These are phyloP conservation scores for Caenorhabditis doughertyi DNA, from an alignment of 2,888 invertebrate genomes.

Conservation along the genomic window DNA sequence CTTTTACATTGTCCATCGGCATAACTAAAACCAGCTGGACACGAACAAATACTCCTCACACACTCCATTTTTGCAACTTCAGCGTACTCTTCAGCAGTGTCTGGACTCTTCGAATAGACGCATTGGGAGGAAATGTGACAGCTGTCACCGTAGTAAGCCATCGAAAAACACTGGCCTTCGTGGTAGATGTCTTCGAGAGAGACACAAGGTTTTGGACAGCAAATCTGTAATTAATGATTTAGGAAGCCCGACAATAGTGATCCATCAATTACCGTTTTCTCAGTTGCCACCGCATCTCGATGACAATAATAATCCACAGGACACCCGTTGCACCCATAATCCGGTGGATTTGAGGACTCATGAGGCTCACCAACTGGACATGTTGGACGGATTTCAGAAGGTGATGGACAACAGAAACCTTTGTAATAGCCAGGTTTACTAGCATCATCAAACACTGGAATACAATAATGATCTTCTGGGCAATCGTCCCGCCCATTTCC, in stretches of 20 bases:
- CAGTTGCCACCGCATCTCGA: conserved; percentile 75
- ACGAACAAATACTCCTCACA: conserved; percentile 72
- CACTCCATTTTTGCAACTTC: conserved; percentile 74
- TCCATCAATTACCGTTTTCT: conserved; percentile 70
- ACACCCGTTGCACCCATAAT: conserved; percentile 75
- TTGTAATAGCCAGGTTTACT: conserved; percentile 73
- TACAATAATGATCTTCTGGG: conserved; percentile 78
- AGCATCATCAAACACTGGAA: conserved; percentile 79
- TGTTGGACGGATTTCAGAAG: conserved; percentile 74
- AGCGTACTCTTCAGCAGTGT: conserved; percentile 68
- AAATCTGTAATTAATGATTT: conserved; percentile 71
- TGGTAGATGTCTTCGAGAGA: conserved; percentile 80
- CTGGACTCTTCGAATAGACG: conserved; percentile 65
- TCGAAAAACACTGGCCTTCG: conserved; percentile 79
- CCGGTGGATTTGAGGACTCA: conserved; percentile 74
- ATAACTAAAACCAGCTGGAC: conserved; percentile 76
- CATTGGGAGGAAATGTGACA: conserved; percentile 75
- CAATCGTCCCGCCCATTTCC: conserved; percentile 67
- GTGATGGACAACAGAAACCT: conserved; percentile 81
- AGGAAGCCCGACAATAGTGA: too few relatives aligned
- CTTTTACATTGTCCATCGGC: conserved; percentile 76
- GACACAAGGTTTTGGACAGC: conserved; percentile 81
- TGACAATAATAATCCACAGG: conserved; percentile 81
- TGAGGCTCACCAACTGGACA: conserved; percentile 81
- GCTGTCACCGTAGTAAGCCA: conserved; percentile 79